Evolutionary conservation across 2,113 vertebrate genomes (phyloP).

Genomic region (Trochalopteron elliotii): DNA sequence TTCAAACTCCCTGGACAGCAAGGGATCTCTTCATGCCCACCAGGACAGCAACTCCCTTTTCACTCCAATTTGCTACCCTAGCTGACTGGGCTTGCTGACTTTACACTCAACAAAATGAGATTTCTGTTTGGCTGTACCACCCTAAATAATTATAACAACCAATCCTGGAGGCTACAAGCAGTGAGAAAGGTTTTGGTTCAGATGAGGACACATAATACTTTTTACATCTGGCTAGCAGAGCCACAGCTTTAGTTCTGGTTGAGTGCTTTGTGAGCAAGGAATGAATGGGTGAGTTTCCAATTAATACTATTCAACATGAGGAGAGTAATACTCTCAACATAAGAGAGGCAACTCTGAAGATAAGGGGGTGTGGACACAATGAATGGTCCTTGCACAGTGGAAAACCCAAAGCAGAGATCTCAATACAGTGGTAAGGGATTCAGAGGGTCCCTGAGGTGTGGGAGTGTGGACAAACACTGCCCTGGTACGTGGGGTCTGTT

Average conservation of each 20-base stretch:
- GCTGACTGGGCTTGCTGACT: not conserved
- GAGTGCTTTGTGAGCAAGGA: not conserved
- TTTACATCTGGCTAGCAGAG: not conserved
- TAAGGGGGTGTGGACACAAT: not conserved
- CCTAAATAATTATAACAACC: not conserved
- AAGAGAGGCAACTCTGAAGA: not conserved
- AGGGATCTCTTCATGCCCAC: not conserved
- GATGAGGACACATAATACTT: not conserved
- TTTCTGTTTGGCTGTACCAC: conserved; percentile 11
- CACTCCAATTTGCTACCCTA: not conserved
- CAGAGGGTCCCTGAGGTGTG: not conserved
- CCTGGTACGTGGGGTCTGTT: not conserved
- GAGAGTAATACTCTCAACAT: no score
- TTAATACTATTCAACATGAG: not conserved
- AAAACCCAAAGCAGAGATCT: not conserved
- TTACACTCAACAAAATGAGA: not conserved
- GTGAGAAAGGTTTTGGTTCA: not conserved
- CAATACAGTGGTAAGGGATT: not conserved
- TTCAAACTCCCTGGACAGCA: not conserved
- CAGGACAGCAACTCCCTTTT: not conserved
- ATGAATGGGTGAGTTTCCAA: not conserved
- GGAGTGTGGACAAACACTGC: not conserved
- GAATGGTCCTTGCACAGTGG: not conserved
- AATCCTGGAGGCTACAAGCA: not conserved
- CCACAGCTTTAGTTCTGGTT: not conserved